Conservation (phyloP, 1,140 invertebrate genomes). For the Eupeodes corollae region DNA sequence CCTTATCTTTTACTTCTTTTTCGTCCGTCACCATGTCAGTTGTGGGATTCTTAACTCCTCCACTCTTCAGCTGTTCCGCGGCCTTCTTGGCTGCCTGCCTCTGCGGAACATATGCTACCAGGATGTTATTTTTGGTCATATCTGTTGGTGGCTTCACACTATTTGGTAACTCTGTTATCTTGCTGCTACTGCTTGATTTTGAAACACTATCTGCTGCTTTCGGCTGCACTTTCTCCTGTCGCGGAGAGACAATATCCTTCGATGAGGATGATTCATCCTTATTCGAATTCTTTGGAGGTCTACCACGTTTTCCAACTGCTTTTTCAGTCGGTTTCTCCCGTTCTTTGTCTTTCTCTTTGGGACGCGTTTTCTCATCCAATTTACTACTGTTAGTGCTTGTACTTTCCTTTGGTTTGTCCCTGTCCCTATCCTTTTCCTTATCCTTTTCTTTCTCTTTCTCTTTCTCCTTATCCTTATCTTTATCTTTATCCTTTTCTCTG, state of each 20-base stretch:
- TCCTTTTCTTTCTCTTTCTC: constrained; percentile 16
- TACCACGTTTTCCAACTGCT: constrained; percentile 21
- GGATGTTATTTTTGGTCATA: constrained; percentile 52
- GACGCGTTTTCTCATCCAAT: constrained; percentile 10
- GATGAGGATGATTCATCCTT: not conserved
- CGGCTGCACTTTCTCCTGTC: not conserved
- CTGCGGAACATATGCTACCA: constrained; percentile 73
- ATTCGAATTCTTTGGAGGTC: constrained; percentile 20
- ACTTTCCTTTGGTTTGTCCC: constrained; percentile 4
- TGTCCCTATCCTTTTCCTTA: not conserved
- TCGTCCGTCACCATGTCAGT: constrained; percentile 4
- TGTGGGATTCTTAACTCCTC: constrained; percentile 48
- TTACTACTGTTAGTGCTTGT: constrained; percentile 11
- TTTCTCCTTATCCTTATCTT: constrained; percentile 8
- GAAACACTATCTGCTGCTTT: not conserved
- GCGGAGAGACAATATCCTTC: not conserved
- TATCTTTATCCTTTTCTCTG: constrained; percentile 4
- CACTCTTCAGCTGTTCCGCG: constrained; percentile 77
- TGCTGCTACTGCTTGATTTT: constrained; percentile 5
- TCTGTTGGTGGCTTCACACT: constrained; percentile 29
- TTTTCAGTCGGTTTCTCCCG: constrained; percentile 14
- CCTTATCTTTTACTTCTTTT: constrained; percentile 5
- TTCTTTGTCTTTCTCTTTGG: constrained; percentile 17
- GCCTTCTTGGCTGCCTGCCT: constrained; percentile 83
- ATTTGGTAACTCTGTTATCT: constrained; percentile 12